Percentiles rank a stretch among this genome's conserved stretches.
phyloP scores from a whole-genome alignment of 2,113 vertebrate genomes.

The Triplophysa rosa region DNA sequence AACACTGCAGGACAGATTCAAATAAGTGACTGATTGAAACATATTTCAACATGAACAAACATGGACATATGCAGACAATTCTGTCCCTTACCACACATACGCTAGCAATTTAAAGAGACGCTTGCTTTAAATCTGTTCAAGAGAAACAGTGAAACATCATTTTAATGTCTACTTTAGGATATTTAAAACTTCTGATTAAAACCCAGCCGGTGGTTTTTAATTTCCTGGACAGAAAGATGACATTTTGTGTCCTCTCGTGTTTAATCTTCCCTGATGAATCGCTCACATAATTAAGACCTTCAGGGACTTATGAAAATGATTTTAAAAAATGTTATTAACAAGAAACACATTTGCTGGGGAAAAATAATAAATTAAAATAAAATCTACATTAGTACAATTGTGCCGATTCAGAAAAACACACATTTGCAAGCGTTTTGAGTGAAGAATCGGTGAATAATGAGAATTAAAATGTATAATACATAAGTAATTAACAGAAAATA shows the following conservation, averaged over 20 bases:
- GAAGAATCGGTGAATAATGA: not conserved
- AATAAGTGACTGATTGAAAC: not conserved
- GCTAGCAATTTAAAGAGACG: not conserved
- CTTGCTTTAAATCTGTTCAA: not conserved
- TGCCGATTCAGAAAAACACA: not conserved
- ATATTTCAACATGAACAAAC: too few relatives aligned
- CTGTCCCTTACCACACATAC: not conserved
- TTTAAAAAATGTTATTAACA: not conserved
- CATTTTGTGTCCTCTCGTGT: not conserved
- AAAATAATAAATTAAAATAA: not conserved
- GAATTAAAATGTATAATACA: not conserved
- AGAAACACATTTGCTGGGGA: not conserved
- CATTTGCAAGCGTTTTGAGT: not conserved
- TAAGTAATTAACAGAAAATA: not conserved
- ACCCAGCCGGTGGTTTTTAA: slow-evolving; percentile 3
- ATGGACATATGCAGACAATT: not conserved
- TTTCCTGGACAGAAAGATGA: slow-evolving; percentile 13
- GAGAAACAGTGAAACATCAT: not conserved
- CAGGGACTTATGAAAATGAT: not conserved
- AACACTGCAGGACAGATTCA: not conserved
- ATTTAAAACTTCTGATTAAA: slow-evolving; percentile 10
- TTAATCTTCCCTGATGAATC: not conserved
- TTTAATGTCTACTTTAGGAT: slow-evolving; percentile 12
- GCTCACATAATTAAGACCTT: not conserved
- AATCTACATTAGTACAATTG: not conserved